A percentile compares a stretch with the other conserved stretches of the same genome.
Conservation (phyloP, 2,113 vertebrate genomes). For the Tenrec ecaudatus region DNA sequence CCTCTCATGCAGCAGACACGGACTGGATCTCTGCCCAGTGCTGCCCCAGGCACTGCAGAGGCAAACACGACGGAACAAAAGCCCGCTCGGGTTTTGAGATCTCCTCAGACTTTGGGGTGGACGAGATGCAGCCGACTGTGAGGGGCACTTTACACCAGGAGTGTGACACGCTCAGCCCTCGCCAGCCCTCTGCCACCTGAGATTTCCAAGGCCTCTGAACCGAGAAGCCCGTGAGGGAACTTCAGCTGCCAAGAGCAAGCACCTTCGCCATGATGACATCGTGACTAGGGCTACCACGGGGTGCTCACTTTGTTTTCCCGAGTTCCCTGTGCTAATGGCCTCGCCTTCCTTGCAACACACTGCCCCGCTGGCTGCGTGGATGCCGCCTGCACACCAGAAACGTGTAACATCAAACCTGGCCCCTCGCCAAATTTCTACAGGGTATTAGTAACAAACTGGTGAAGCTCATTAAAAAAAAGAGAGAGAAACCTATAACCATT, state of each 20-base stretch:
- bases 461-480: constrained; percentile 97
- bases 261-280: constrained; percentile 69
- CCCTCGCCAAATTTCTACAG: constrained; percentile 95
- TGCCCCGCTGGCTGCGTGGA: constrained; percentile 86
- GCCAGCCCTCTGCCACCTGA: not conserved
- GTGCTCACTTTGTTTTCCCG: constrained; percentile 76
- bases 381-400: constrained; percentile 89
- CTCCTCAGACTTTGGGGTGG: not conserved
- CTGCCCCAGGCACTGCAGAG: not conserved
- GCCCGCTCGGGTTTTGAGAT: not conserved
- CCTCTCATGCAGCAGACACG: not conserved
- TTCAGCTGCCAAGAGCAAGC: constrained; percentile 78
- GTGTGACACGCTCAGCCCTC: not conserved
- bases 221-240: constrained; percentile 71
- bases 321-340: constrained; percentile 76
- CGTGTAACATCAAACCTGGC: constrained; percentile 94
- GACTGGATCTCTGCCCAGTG: not conserved
- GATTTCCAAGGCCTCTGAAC: constrained; percentile 56
- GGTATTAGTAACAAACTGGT: constrained; percentile 99
- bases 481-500: constrained; percentile 99
- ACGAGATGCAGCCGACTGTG: constrained; percentile 14
- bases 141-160: not conserved
- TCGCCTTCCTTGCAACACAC: constrained; percentile 79
- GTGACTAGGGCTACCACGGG: constrained; percentile 76
- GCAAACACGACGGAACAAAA: not conserved